phyloP scores from a whole-genome alignment of 2,113 vertebrate genomes.

The Condylura cristata region DNA sequence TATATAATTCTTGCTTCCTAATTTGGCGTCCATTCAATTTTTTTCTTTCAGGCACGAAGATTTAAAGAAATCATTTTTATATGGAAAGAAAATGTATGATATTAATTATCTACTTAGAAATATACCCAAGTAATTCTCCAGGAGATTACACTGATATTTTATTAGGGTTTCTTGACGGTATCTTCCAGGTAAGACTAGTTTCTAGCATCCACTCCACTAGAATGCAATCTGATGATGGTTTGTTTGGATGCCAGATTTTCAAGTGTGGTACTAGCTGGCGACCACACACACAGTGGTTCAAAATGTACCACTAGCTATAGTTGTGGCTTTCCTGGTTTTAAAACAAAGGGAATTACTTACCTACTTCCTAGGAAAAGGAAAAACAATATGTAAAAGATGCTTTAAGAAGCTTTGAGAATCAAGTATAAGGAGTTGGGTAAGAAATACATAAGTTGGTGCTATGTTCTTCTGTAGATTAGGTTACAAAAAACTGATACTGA shows the following conservation, averaged over 20 bases:
- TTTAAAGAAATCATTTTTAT: slow-evolving; percentile 59
- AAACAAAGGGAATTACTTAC: slow-evolving; percentile 76
- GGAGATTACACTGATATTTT: slow-evolving; percentile 60
- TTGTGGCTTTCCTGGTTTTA: slow-evolving; percentile 57
- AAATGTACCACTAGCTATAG: slow-evolving; percentile 34
- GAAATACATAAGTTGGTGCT: slow-evolving; percentile 71
- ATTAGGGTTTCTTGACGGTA: slow-evolving; percentile 68
- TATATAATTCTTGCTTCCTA: slow-evolving; percentile 56
- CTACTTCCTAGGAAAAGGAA: slow-evolving; percentile 67
- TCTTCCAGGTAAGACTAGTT: slow-evolving; percentile 63
- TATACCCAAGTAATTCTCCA: slow-evolving; percentile 57
- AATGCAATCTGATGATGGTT: slow-evolving; percentile 54
- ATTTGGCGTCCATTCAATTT: slow-evolving; percentile 31
- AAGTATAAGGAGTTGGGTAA: slow-evolving; percentile 63
- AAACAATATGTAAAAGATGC: slow-evolving; percentile 66
- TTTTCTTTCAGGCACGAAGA: slow-evolving; percentile 58
- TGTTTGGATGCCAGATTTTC: slow-evolving; percentile 63
- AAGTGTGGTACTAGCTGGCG: slow-evolving; percentile 36
- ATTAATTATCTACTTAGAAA: slow-evolving; percentile 62
- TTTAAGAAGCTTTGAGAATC: slow-evolving; percentile 69
- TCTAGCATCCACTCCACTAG: slow-evolving; percentile 57
- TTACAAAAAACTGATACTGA: slow-evolving; percentile 77
- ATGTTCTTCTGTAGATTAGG: slow-evolving; percentile 73
- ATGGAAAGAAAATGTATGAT: slow-evolving; percentile 54
- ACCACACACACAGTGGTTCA: slow-evolving; percentile 56